These are phyloP conservation scores for Zelostemma sp. DNA, from an alignment of 1,140 invertebrate species.

Conservation along the genomic window DNA sequence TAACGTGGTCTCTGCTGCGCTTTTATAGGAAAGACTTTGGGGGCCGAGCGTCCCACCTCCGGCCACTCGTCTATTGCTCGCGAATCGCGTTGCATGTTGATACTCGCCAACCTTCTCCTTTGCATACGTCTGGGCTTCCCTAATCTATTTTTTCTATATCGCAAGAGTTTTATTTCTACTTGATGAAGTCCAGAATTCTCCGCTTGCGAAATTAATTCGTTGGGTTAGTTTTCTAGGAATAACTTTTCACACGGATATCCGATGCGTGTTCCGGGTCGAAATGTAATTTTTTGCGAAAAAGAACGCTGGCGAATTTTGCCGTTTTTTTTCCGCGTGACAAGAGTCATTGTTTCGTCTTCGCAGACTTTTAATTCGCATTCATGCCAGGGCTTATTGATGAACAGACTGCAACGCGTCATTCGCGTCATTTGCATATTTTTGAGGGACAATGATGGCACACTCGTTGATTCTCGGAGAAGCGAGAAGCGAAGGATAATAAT, in stretches of 20 bases:
- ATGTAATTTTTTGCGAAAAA: background rate
- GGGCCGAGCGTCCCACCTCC: conserved; percentile 48
- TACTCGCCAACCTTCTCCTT: background rate
- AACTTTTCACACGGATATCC: no score
- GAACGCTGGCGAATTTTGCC: no score
- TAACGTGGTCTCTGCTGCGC: conserved; percentile 54
- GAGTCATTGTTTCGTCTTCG: conserved; percentile 22
- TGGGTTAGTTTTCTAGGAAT: no score
- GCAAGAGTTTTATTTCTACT: no score
- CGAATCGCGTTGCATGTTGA: conserved; percentile 14
- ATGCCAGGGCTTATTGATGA: conserved; percentile 26
- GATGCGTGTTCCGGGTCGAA: no score
- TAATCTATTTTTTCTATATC: no score
- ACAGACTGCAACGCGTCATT: conserved; percentile 27
- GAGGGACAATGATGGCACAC: conserved; percentile 21
- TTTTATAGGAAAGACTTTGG: conserved; percentile 53
- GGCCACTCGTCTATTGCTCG: conserved; percentile 20
- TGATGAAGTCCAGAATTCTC: no score
- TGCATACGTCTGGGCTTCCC: background rate
- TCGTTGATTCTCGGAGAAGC: background rate
- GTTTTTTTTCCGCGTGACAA: conserved; percentile 6
- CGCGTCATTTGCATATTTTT: conserved; percentile 35
- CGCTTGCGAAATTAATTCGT: no score
- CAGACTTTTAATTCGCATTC: conserved; percentile 28
- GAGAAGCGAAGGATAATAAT: conserved; percentile 1